Evolutionary conservation across 2,113 vertebrate species (phyloP), one percentile per base, ranked within the genome.

Genomic region (Cacatua alba): DNA sequence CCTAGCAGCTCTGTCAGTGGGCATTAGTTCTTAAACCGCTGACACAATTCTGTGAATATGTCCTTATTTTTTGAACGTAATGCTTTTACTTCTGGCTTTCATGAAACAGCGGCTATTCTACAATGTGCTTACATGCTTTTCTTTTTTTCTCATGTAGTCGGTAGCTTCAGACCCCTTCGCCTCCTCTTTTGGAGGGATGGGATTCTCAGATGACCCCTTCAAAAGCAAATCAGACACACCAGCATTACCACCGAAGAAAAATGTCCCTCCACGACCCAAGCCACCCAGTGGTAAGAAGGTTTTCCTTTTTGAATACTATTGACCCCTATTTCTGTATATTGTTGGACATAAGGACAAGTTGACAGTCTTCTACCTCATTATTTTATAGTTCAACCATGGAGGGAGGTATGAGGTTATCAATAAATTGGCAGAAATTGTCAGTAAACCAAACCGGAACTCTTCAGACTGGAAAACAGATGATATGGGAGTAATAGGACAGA

Each of bases 181-280:
- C 81, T 93, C 97, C 95, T 97, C 97, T 82, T 97, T 97, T 94
- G 97, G 97, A 84, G 98, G 98, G 94, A 53, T 98, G 46, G 98
- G 98, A 90, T 99, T 99, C 96, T 95, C 98, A 53, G 99, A 99
- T 3, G 99, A 99, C 93, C 99, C 99, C 82, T 99, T 99, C 98
- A 98, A 98, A 98, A 98, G 98, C 96, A 99, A 99, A 97, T 98
- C 98, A 81, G 99, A 99, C 96, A 99, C 98, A 20, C 99, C 99
- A 15, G 99, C 99, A 11, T 98, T 99, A 57, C 99, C 99, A 26
- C 99, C 99, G 23, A 99, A 99, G 98, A 99, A 99, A 96, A 98
- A 97, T 46, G 97, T 99, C 85, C 99, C 99, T 18, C 99, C 99
- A 8, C 98, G 99, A 79, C 99, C 99, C 95, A 99, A 99, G 97